Evolutionary conservation across 2,113 vertebrate species (phyloP), one percentile per base, ranked within the genome.

Genomic region (Eurypyga helias): DNA sequence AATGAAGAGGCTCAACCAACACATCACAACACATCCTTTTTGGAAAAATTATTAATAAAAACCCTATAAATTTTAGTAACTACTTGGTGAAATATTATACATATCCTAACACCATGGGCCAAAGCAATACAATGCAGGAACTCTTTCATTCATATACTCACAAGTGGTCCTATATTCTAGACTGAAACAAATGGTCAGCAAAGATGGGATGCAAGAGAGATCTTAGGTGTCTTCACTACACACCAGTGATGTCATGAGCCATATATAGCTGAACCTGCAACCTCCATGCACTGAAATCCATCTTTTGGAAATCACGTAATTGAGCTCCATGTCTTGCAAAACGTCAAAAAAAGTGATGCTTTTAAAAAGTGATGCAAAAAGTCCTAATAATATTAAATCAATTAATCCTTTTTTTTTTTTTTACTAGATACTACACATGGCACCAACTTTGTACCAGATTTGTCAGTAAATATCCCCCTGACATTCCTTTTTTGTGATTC

Each of bases 351-450:
- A n/a, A n/a, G n/a, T n/a, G n/a, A n/a, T n/a, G n/a, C n/a, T n/a
- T n/a, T n/a, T n/a, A n/a, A n/a, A n/a, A n/a, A n/a, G n/a, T 46
- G 45, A 58, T 29, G 41, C 36, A 72, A 61, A 94, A 76, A 43
- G 25, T 41, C 49, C 46, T 34, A 79, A 4, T 31, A 46, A 52
- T 38, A 60, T 9, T 19, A 71, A 26, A 23, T 83, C 6, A 33
- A 2, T 9, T 62, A 4, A 36, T 23, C 12, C 41, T 41, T 41
- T 41, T 41, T 41, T 25, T 54, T 46, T 87, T 91, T 83, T 20
- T 23, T 46, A 61, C 9, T 48, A 33, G 33, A 24, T 17, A 54
- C 45, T 57, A 83, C 25, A 52, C 15, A 49, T 0, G 0, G 28
- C 25, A 34, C 14, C 28, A 73, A 28, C 48, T 88, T 85, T 52